phyloP scores from a whole-genome alignment of 2,888 invertebrate genomes.

The Lampropteryx suffumata region DNA sequence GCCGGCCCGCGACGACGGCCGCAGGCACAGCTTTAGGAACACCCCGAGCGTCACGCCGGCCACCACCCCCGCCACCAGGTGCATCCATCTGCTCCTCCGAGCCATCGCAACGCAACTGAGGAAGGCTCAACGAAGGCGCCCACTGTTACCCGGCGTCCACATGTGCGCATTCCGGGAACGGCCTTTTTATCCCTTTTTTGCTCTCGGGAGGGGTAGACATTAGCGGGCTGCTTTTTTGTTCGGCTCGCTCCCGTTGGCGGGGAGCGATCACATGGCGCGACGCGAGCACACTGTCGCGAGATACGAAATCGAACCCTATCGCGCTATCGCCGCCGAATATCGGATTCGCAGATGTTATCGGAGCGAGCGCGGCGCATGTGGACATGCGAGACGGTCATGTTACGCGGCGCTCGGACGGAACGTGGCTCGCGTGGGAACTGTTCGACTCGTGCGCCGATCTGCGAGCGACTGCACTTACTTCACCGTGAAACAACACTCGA shows the following conservation, averaged over 20 bases:
- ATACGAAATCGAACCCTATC: constrained; percentile 67
- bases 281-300: constrained; percentile 53
- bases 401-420: constrained; percentile 36
- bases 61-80: constrained; percentile 79
- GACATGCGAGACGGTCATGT: constrained; percentile 68
- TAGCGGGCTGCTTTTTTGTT: constrained; percentile 71
- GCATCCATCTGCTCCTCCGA: constrained; percentile 78
- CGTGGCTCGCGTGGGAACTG: constrained; percentile 44
- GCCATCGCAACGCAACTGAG: constrained; percentile 68
- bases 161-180: constrained; percentile 80
- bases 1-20: constrained; percentile 62
- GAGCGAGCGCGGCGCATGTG: constrained; percentile 59
- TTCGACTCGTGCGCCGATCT: constrained; percentile 67
- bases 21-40: constrained; percentile 74
- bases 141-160: constrained; percentile 69
- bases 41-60: constrained; percentile 83
- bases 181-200: constrained; percentile 76
- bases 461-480: constrained; percentile 48
- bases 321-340: constrained; percentile 71
- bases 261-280: constrained; percentile 71
- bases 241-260: constrained; percentile 62
- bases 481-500: constrained; percentile 67
- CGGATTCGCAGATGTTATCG: constrained; percentile 77
- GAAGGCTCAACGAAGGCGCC: constrained; percentile 58
- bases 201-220: constrained; percentile 72